phyloP scores from a whole-genome alignment of 1,140 invertebrate genomes.

The Drosophila navojoa region DNA sequence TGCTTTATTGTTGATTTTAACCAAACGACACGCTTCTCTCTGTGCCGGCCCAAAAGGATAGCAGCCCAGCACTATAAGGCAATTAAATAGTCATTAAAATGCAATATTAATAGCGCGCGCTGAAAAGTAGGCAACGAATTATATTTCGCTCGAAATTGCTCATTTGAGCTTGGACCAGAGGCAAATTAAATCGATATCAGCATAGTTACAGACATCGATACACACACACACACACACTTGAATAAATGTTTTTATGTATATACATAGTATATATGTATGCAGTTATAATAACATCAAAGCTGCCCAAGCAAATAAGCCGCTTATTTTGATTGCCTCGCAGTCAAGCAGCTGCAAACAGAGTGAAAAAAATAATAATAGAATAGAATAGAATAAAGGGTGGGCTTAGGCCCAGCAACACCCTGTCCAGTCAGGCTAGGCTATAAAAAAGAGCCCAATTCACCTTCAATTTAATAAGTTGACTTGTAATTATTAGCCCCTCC shows the following conservation, averaged over 20 bases:
- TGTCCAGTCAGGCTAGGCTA: not conserved
- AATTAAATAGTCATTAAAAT: slow-evolving; percentile 74
- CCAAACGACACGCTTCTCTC: not conserved
- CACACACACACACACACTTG: not conserved
- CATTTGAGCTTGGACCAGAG: not conserved
- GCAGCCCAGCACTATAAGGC: not conserved
- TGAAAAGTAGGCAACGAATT: slow-evolving; percentile 59
- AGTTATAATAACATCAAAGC: slow-evolving; percentile 70
- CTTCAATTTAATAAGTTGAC: slow-evolving; percentile 71
- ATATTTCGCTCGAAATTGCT: slow-evolving; percentile 15
- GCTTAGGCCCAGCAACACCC: not conserved
- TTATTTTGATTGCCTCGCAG: slow-evolving; percentile 67
- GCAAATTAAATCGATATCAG: slow-evolving; percentile 67
- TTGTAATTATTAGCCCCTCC: slow-evolving; percentile 35
- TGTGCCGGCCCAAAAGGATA: not conserved
- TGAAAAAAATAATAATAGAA: not conserved
- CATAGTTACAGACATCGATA: slow-evolving; percentile 55
- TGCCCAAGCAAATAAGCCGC: slow-evolving; percentile 51
- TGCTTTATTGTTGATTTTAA: slow-evolving; percentile 1
- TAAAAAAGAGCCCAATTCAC: slow-evolving; percentile 56
- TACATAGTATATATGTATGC: slow-evolving; percentile 11
- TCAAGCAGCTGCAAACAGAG: slow-evolving; percentile 12
- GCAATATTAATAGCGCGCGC: slow-evolving; percentile 54
- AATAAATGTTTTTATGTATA: no score
- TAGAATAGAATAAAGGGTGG: slow-evolving; percentile 17